These are phyloP conservation scores for Phenganax marumi DNA, from an alignment of 92 coral and sea anemone species.

Conservation along the genomic window DNA sequence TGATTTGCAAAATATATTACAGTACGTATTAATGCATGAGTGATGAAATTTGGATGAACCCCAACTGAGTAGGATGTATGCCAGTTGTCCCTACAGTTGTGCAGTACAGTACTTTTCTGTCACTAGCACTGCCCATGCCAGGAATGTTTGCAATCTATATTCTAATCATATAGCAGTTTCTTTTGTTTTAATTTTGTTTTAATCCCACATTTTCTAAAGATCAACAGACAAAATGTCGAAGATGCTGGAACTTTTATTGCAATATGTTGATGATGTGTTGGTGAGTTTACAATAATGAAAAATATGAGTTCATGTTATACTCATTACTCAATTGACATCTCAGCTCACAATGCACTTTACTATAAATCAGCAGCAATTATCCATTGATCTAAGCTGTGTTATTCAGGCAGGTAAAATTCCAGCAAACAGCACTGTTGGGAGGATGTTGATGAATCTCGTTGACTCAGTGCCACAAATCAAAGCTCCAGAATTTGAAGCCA, in stretches of 20 bases:
- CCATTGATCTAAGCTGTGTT: background rate
- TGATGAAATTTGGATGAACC: too few species aligned
- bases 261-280: conserved; percentile 86
- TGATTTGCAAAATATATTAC: conserved; percentile 89
- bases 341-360: too few species aligned
- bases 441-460: conserved; percentile 79
- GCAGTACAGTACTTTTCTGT: too few species aligned
- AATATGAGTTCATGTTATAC: too few species aligned
- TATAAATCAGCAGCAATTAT: background rate
- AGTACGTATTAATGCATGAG: conserved; percentile 53
- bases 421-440: conserved; percentile 80
- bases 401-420: conserved; percentile 73
- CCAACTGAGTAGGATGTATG: too few species aligned
- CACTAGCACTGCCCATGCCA: too few species aligned
- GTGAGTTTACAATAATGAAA: conserved; percentile 53
- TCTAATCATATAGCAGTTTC: too few species aligned
- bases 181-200: background rate
- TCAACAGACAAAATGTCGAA: conserved; percentile 78
- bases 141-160: too few species aligned
- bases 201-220: conserved; percentile 40
- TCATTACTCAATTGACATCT: too few species aligned
- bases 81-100: too few species aligned
- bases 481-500: conserved; percentile 86
- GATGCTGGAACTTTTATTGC: conserved; percentile 74
- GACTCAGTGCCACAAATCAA: conserved; percentile 94